Evolutionary conservation across 2,113 vertebrate genomes (phyloP).

Genomic region (Anseranas semipalmata): DNA sequence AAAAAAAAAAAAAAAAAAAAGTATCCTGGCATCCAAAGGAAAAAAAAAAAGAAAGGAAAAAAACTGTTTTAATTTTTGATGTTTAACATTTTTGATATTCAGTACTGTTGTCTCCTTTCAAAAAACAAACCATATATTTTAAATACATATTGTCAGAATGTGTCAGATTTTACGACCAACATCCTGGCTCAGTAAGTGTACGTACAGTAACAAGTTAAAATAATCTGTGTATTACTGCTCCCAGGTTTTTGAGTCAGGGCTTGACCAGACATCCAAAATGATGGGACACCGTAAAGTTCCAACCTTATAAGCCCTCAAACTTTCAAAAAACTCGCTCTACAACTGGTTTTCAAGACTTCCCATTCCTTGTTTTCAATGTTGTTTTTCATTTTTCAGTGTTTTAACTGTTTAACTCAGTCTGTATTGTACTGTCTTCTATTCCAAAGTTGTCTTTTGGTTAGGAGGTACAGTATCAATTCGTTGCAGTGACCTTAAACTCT

Average conservation of each 20-base stretch:
- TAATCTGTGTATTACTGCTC: not conserved
- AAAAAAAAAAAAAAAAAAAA: not conserved
- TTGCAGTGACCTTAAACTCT: conserved; percentile 33
- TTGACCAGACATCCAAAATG: not conserved
- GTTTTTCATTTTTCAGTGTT: not conserved
- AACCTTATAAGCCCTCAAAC: not conserved
- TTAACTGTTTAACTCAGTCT: not conserved
- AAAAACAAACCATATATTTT: not conserved
- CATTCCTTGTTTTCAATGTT: not conserved
- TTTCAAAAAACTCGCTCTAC: not conserved
- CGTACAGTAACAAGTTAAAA: not conserved
- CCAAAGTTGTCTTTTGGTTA: not conserved
- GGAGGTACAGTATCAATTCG: not conserved
- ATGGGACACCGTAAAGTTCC: not conserved
- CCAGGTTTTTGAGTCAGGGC: not conserved
- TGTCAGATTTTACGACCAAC: not conserved
- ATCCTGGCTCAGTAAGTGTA: not conserved
- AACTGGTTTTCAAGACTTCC: not conserved
- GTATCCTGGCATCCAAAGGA: not conserved
- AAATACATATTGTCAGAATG: not conserved
- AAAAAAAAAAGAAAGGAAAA: not conserved
- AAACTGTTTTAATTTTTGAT: not conserved
- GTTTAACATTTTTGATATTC: not conserved
- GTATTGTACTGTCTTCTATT: not conserved
- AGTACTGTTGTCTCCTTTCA: not conserved